Conservation (phyloP, 2,113 vertebrate species). For the Megaceryle maxima region DNA sequence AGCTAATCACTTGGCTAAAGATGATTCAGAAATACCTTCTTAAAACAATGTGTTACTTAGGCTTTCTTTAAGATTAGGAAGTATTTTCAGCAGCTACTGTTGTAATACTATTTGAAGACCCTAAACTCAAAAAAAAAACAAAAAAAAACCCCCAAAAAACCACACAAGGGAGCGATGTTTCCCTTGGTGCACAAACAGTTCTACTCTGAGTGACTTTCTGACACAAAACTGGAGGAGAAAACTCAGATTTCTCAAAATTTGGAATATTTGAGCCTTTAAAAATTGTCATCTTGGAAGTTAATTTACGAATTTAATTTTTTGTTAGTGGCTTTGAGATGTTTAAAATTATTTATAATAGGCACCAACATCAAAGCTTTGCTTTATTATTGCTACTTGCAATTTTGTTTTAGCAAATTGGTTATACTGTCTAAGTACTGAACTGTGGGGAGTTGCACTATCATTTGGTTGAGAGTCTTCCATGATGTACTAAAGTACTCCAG, state of each 20-base stretch:
- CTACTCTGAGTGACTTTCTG: not conserved
- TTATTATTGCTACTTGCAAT: not conserved
- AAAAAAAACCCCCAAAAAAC: not conserved
- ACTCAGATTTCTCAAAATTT: not conserved
- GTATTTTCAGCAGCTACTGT: not conserved
- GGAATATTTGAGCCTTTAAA: not conserved
- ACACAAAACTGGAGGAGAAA: not conserved
- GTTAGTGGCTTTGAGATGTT: not conserved
- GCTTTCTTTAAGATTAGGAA: not conserved
- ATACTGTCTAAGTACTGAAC: not conserved
- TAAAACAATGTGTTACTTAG: not conserved
- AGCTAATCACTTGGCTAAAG: not conserved
- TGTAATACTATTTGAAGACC: not conserved
- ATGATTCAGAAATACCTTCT: not conserved
- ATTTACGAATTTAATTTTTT: not conserved
- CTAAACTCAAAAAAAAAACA: not conserved
- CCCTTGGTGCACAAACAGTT: not conserved
- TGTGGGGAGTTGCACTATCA: not conserved
- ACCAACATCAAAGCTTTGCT: not conserved
- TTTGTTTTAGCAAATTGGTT: not conserved
- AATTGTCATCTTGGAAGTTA: not conserved
- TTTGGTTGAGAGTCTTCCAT: not conserved
- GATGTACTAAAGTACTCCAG: not conserved
- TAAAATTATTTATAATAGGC: not conserved
- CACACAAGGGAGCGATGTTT: not conserved